Evolutionary conservation across 2,888 invertebrate genomes (phyloP), one percentile per base, ranked within the genome.

Genomic region (Meliscaeva auricollis): DNA sequence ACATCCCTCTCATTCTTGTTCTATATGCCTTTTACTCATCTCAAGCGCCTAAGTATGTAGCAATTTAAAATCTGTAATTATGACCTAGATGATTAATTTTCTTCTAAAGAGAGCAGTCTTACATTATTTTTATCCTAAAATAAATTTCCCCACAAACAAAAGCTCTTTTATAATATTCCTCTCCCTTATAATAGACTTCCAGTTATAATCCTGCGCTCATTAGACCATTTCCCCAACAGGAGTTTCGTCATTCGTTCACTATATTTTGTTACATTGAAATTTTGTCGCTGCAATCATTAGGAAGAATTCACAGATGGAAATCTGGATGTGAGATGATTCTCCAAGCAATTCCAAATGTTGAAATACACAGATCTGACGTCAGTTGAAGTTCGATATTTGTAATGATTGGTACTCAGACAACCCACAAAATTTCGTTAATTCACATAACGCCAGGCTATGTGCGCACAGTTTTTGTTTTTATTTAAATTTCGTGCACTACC

Each of bases 321-420:
- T 48, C 9, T 6, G 13, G n/a, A n/a, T 66, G 58, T 78, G 78
- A 70, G 56, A 56, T 52, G 9, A 48, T 77, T 77, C 76, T 77
- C 85, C 76, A 81, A 41, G 68, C 54, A 30, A 58, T 69, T 44
- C 56, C 48, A 48, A 80, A 80, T 80, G 73, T 75, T 80, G 50
- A 82, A 85, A 81, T 85, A 79, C 84, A 85, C 75, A 87, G 73
- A 88, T 87, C 89, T 89, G 87, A 90, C 89, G 89, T 91, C 91
- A 92, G 91, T 92, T 91, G 90, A 90, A 90, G 91, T 91, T 90
- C 91, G 91, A 91, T 91, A 91, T 91, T 91, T 91, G 91, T 90
- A 90, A 90, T 91, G 91, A 90, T 90, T 92, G 90, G 91, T 91
- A 90, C 89, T 90, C 90, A 89, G 87, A 84, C 89, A 89, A 87